Conservation (phyloP, 2,797 vertebrate genomes). For the Macrochelys suwanniensis region DNA sequence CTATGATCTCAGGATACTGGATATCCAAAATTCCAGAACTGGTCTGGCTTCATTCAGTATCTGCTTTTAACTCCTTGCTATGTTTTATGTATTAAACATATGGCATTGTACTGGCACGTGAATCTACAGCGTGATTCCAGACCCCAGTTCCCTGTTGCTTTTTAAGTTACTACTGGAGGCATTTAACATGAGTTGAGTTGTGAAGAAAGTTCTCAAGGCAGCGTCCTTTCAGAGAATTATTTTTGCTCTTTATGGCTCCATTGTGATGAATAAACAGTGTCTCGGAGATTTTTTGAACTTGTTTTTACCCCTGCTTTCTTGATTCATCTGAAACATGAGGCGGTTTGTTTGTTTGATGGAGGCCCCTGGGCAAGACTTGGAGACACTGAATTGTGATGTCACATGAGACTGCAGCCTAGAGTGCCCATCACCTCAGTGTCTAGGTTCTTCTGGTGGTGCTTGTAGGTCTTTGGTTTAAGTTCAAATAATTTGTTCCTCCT, state of each 20-base stretch:
- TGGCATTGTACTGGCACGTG: accelerated
- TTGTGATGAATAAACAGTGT: conserved; percentile 22
- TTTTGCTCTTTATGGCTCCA: not conserved
- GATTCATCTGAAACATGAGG: not conserved
- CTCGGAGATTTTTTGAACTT: not conserved
- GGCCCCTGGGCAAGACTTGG: accelerated
- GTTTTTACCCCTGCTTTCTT: not conserved
- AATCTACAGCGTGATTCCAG: not conserved
- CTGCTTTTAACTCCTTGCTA: not conserved
- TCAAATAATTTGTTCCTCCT: not conserved
- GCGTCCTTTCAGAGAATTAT: not conserved
- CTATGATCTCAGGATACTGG: not conserved
- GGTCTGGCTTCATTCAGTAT: not conserved
- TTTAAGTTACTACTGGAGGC: not conserved
- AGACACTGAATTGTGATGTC: not conserved
- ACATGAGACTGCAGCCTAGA: not conserved
- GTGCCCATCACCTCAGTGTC: not conserved
- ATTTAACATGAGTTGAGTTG: not conserved
- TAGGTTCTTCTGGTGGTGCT: not conserved
- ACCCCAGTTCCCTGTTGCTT: accelerated
- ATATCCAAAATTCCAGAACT: not conserved
- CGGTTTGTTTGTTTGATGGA: not conserved
- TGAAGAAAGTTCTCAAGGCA: conserved; percentile 6
- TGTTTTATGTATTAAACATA: accelerated
- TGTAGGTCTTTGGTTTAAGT: not conserved